Conservation (phyloP, 2,888 invertebrate species). For the Cataglyphis albicans region DNA sequence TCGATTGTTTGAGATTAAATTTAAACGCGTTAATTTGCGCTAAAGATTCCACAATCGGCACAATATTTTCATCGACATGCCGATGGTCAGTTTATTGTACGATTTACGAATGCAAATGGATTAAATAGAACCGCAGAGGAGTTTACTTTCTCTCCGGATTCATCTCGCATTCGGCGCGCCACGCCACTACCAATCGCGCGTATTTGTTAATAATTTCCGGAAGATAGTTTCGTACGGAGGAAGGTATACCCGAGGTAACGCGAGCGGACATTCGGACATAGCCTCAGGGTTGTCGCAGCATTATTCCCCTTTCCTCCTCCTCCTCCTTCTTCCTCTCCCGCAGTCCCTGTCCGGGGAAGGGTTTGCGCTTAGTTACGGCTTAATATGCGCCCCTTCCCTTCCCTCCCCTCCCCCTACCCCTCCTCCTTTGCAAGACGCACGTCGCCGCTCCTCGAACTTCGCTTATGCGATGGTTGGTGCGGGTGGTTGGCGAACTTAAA, state of each 20-base stretch:
- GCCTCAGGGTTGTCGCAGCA: constrained; percentile 35
- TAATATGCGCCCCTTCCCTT: constrained; percentile 65
- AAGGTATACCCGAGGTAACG: constrained; percentile 39
- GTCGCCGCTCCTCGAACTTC: constrained; percentile 62
- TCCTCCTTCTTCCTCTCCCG: no score
- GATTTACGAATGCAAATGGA: constrained; percentile 26
- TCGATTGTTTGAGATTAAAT: background rate
- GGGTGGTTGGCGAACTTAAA: constrained; percentile 76
- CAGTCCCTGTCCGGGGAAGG: constrained; percentile 15
- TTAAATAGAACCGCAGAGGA: constrained; percentile 22
- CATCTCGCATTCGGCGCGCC: constrained; percentile 39
- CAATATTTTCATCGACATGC: background rate
- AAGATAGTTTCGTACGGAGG: constrained; percentile 36
- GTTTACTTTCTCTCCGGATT: constrained; percentile 25
- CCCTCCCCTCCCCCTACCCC: background rate
- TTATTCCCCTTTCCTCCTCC: background rate
- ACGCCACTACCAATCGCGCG: constrained; percentile 3
- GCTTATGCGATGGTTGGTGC: constrained; percentile 66
- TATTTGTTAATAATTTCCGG: constrained; percentile 53
- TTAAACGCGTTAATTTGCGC: background rate
- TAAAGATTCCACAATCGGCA: background rate
- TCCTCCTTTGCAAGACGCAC: constrained; percentile 51
- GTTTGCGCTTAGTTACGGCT: constrained; percentile 73
- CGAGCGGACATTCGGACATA: constrained; percentile 54
- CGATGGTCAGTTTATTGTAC: constrained; percentile 16